These are phyloP conservation scores for Neofelis nebulosa DNA, from an alignment of 2,113 vertebrate species.

Conservation along the genomic window DNA sequence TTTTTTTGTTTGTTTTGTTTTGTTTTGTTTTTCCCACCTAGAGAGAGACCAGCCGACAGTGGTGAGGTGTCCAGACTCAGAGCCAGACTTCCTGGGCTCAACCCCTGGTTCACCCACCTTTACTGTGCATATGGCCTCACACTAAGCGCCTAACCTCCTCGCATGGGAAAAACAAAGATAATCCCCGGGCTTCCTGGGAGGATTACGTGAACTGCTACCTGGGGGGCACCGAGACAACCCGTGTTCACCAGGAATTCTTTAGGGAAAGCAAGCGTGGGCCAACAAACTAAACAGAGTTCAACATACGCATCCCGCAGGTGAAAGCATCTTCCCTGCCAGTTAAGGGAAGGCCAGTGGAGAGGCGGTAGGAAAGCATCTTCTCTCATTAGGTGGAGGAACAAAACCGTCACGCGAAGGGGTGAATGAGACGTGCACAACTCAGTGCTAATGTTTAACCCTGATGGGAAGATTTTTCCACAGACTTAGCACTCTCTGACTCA, in stretches of 20 bases:
- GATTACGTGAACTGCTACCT: neutral
- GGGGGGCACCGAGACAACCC: neutral
- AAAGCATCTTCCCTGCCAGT: neutral
- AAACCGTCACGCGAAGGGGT: neutral
- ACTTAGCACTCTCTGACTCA: neutral
- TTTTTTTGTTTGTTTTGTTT: neutral
- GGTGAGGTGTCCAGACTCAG: rapidly evolving
- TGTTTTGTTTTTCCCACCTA: neutral
- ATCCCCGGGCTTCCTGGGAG: neutral
- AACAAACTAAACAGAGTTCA: neutral
- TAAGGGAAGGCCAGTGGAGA: neutral
- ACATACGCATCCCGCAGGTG: neutral
- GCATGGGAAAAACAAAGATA: neutral
- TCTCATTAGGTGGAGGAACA: neutral
- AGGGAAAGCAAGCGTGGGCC: neutral
- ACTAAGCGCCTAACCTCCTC: neutral
- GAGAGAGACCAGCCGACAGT: neutral
- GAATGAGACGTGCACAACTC: neutral
- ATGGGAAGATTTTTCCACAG: neutral
- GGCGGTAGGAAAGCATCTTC: neutral
- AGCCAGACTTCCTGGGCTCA: neutral
- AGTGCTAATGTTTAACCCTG: neutral
- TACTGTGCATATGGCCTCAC: neutral
- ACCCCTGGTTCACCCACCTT: neutral
- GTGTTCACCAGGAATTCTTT: neutral